Evolutionary conservation across 2,888 invertebrate genomes (phyloP), one percentile per base, ranked within the genome.

Genomic region (Rotaria socialis): DNA sequence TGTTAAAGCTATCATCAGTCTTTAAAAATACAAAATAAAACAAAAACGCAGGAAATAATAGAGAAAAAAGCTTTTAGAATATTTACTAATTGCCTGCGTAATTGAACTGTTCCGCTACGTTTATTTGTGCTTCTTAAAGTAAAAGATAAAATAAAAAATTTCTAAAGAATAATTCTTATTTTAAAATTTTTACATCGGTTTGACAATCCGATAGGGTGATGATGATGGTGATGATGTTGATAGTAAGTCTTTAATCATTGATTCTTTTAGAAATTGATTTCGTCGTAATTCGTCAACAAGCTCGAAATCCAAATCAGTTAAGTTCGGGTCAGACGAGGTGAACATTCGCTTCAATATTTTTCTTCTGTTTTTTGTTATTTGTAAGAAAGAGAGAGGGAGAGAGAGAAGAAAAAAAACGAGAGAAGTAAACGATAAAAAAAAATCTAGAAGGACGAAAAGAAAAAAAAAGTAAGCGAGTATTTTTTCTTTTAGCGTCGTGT

Each of bases 291-390:
- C 80, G 10, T 80, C 80, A 6, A 47, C 0, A 24, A 80, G n/a
- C n/a, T 80, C 80, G 47, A 80, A 80, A 80, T 80, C 80, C 80
- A 80, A 47, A 47, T 43, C n/a, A n/a, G 80, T 2, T 19, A 67
- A 35, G 35, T 67, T 67, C 19, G 35, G 2, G 14, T 67, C 67
- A 67, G 67, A 67, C 35, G 35, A 41, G 35, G 67, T 67, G 67
- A 67, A 67, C 67, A 67, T 67, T 67, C 67, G 67, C 67, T 41
- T 35, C 16, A 35, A 67, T 67, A 67, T 67, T 7, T 67, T 67
- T 67, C 67, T 67, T 67, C 35, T 67, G 67, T 67, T 67, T 67
- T 35, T 67, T 67, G 27, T 67, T 67, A 67, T 67, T 67, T 35
- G 67, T 27, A 27, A 67, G 67, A 16, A 67, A 35, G 67, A 27